Evolutionary conservation across 2,797 vertebrate species (phyloP).

Genomic region (Acanthurus lineatus): DNA sequence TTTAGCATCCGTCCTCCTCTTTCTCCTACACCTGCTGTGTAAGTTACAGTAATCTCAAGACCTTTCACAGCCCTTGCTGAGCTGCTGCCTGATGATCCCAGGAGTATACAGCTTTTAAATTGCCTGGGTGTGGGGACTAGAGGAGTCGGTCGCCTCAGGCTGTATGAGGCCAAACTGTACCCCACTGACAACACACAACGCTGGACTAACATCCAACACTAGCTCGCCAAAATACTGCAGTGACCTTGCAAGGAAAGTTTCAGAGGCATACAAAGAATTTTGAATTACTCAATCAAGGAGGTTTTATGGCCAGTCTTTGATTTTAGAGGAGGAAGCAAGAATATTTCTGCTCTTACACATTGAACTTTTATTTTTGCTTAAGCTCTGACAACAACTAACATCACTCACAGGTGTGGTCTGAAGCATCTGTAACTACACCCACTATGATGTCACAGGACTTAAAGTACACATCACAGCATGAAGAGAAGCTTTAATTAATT

Average conservation of each 20-base stretch:
- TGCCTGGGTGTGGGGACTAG: slow-evolving; percentile 59
- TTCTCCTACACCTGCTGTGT: slow-evolving; percentile 69
- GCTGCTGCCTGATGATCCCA: slow-evolving; percentile 70
- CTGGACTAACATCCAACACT: slow-evolving; percentile 60
- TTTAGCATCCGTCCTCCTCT: slow-evolving; percentile 61
- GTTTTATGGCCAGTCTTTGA: neutral
- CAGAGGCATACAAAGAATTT: slow-evolving; percentile 7
- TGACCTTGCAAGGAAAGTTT: slow-evolving; percentile 67
- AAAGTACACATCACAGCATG: neutral
- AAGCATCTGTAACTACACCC: neutral
- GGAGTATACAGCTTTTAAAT: slow-evolving; percentile 74
- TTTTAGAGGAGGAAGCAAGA: neutral
- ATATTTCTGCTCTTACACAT: neutral
- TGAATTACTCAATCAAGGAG: slow-evolving; percentile 1
- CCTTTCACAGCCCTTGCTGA: slow-evolving; percentile 66
- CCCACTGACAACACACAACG: slow-evolving; percentile 38
- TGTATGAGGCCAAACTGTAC: slow-evolving; percentile 55
- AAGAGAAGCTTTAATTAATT: neutral
- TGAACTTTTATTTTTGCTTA: too few relatives aligned
- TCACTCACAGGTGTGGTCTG: neutral
- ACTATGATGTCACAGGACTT: neutral
- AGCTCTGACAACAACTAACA: too few relatives aligned
- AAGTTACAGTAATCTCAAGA: slow-evolving; percentile 69
- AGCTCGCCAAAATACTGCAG: slow-evolving; percentile 37
- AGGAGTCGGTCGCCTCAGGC: slow-evolving; percentile 57